A percentile compares a stretch with the other conserved stretches of the same genome.
Conservation (phyloP, 2,113 vertebrate species). For the Pedetes capensis region DNA sequence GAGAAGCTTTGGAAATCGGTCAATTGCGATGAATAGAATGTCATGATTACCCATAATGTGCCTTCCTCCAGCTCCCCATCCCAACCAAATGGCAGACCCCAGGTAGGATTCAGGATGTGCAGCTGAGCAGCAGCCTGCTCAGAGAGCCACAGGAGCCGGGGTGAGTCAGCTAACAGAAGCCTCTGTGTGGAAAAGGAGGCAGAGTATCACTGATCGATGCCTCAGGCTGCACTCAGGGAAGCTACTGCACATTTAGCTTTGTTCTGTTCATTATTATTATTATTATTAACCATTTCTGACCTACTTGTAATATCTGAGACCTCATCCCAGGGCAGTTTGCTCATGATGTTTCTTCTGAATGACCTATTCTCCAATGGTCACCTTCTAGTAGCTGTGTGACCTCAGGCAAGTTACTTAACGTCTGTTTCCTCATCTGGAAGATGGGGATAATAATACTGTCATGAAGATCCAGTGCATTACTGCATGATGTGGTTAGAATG, state of each 20-base stretch:
- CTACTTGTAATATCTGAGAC: not conserved
- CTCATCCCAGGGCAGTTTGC: not conserved
- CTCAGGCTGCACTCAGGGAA: not conserved
- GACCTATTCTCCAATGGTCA: not conserved
- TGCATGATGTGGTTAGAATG: not conserved
- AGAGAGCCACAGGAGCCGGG: not conserved
- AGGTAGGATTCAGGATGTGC: not conserved
- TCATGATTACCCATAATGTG: too few relatives aligned
- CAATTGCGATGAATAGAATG: too few relatives aligned
- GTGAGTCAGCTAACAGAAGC: not conserved
- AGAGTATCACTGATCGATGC: not conserved
- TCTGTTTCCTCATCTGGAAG: slow-evolving; percentile 3
- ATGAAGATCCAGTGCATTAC: not conserved
- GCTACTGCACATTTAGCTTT: not conserved
- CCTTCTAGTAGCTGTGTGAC: not conserved
- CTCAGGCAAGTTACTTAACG: not conserved
- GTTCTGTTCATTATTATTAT: not conserved
- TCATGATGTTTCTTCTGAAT: not conserved
- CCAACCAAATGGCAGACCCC: not conserved
- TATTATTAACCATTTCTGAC: not conserved
- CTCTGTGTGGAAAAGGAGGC: not conserved
- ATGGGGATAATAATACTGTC: not conserved
- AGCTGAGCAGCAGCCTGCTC: not conserved
- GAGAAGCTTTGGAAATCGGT: not conserved
- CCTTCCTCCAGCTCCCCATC: not conserved